Evolutionary conservation across 2,797 vertebrate genomes (phyloP).

Genomic region (Microctenopoma stevenorrisi): DNA sequence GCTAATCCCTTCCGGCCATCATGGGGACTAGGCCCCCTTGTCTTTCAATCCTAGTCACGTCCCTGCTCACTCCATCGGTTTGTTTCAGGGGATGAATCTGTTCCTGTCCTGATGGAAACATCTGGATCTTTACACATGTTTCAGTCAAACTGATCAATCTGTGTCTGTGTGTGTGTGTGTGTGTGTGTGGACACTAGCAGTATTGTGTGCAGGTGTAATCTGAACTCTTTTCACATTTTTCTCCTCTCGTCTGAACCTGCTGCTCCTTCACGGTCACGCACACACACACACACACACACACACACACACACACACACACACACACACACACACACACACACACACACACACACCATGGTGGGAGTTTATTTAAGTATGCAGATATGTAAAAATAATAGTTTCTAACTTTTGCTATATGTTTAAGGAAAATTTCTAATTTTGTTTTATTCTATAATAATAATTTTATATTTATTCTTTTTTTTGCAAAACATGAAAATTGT

Average conservation of each 20-base stretch:
- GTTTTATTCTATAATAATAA: no score
- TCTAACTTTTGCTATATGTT: no score
- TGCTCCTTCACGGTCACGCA: background rate
- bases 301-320: background rate
- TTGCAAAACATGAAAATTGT: no score
- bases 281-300: background rate
- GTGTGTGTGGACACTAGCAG: conserved; percentile 40
- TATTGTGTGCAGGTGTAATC: conserved; percentile 35
- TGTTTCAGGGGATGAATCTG: no score
- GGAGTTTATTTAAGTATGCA: no score
- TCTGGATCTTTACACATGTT: background rate
- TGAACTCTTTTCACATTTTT: conserved; percentile 41
- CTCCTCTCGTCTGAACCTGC: background rate
- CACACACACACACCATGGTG: no score
- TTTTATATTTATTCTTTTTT: no score
- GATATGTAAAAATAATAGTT: no score
- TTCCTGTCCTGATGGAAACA: background rate
- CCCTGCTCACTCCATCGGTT: no score
- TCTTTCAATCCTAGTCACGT: no score
- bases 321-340: background rate
- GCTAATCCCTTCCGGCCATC: background rate
- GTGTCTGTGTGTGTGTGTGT: conserved; percentile 15
- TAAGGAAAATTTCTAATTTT: no score
- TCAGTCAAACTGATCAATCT: no score
- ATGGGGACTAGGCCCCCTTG: background rate